These are phyloP conservation scores for Cataglyphis rosenhaueri DNA, from an alignment of 2,888 invertebrate genomes.

Conservation along the genomic window DNA sequence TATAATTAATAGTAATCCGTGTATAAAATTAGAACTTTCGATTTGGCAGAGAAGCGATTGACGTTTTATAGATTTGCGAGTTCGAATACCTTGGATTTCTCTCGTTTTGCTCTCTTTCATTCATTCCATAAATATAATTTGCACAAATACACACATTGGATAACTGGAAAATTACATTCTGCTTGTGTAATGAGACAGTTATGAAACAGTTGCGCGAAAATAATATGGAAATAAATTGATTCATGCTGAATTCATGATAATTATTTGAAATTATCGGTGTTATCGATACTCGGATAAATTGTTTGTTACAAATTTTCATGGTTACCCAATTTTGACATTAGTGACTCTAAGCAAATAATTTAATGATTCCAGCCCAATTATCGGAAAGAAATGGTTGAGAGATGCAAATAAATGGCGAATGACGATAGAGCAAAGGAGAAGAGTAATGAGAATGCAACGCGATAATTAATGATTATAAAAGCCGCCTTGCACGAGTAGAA, in stretches of 20 bases:
- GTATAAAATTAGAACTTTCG: constrained; percentile 27
- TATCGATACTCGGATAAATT: not conserved
- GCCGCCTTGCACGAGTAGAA: constrained; percentile 46
- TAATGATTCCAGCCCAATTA: constrained; percentile 63
- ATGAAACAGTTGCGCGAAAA: not conserved
- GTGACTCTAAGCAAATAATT: constrained; percentile 49
- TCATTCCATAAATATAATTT: not conserved
- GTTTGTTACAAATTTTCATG: not conserved
- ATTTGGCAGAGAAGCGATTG: constrained; percentile 8
- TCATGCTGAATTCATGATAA: not conserved
- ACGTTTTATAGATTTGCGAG: constrained; percentile 9
- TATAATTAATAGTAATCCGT: constrained; percentile 13
- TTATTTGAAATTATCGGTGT: not conserved
- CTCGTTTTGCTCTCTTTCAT: constrained; percentile 16
- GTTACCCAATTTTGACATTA: constrained; percentile 55
- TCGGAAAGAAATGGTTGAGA: constrained; percentile 6
- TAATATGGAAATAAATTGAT: not conserved
- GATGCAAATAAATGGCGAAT: constrained; percentile 49
- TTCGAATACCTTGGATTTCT: constrained; percentile 27
- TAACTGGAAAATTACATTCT: not conserved
- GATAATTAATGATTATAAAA: constrained; percentile 70
- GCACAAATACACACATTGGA: not conserved
- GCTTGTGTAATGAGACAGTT: not conserved
- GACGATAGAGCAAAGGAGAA: constrained; percentile 1
- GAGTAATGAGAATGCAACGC: constrained; percentile 58